Percentiles rank a stretch among this genome's conserved stretches.
Evolutionary conservation across 2,888 invertebrate genomes (phyloP).

Genomic region (Nemotelus pantherinus): DNA sequence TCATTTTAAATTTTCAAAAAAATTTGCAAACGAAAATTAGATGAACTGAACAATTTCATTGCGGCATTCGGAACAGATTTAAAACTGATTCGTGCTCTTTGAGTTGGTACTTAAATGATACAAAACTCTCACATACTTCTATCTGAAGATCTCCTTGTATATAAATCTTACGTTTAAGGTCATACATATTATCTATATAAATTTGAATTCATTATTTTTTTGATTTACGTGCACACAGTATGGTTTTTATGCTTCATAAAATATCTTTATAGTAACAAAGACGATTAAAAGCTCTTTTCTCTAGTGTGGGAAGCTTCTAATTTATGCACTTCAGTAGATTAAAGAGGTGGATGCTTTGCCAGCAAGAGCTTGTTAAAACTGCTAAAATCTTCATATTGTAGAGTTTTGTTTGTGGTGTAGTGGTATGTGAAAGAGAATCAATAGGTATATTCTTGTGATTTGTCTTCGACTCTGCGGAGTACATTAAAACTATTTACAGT

Average conservation of each 20-base stretch:
- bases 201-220: slow-evolving; percentile 27
- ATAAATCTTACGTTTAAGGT: slow-evolving; percentile 24
- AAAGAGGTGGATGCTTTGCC: too few relatives aligned
- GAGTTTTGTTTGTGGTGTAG: too few relatives aligned
- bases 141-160: not conserved
- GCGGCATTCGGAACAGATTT: too few relatives aligned
- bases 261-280: slow-evolving; percentile 27
- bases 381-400: too few relatives aligned
- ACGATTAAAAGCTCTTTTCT: not conserved
- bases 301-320: too few relatives aligned
- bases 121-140: not conserved
- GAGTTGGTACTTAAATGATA: slow-evolving; percentile 5
- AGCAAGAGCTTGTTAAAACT: too few relatives aligned
- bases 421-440: too few relatives aligned
- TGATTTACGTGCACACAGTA: slow-evolving; percentile 27
- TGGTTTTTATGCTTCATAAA: slow-evolving; percentile 1
- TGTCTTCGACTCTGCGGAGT: not conserved
- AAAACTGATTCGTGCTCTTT: too few relatives aligned
- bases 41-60: not conserved
- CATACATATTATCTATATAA: slow-evolving; percentile 30
- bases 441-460: too few relatives aligned
- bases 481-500: slow-evolving; percentile 50
- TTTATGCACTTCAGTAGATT: too few relatives aligned
- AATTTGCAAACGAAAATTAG: not conserved
- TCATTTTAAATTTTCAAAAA: not conserved